Evolutionary conservation across 2,888 invertebrate genomes (phyloP).

Genomic region (Heliothis peltigera): DNA sequence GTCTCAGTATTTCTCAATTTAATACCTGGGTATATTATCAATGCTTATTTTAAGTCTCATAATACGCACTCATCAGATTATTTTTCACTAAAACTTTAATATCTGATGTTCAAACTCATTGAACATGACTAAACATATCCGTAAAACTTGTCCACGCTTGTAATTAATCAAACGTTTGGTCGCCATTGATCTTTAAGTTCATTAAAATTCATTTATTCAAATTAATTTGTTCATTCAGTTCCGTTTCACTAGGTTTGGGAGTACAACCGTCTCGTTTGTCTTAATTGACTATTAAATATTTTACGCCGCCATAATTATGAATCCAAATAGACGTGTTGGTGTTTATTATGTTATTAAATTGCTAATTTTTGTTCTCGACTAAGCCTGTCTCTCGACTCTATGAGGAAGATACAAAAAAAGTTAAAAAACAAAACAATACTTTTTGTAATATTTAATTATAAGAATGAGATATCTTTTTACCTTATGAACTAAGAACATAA

Average conservation of each 20-base stretch:
- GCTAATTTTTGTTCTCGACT: no score
- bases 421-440: no score
- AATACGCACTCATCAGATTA: no score
- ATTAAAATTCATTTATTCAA: constrained; percentile 42
- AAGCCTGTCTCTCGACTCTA: no score
- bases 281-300: neutral
- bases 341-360: neutral
- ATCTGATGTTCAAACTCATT: neutral
- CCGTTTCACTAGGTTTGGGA: constrained; percentile 23
- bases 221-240: constrained; percentile 31
- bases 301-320: neutral
- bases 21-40: no score
- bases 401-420: no score
- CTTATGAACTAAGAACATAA: no score
- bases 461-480: no score
- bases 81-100: neutral
- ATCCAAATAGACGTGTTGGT: neutral
- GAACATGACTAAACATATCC: neutral
- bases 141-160: constrained; percentile 2
- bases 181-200: constrained; percentile 25
- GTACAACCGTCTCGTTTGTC: constrained; percentile 4
- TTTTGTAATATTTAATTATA: no score
- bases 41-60: no score
- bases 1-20: no score
- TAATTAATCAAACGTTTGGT: constrained; percentile 27